Percentiles rank a stretch among this genome's conserved stretches.
Conservation (phyloP, 2,797 vertebrate genomes). For the Pangasius larnaudii region DNA sequence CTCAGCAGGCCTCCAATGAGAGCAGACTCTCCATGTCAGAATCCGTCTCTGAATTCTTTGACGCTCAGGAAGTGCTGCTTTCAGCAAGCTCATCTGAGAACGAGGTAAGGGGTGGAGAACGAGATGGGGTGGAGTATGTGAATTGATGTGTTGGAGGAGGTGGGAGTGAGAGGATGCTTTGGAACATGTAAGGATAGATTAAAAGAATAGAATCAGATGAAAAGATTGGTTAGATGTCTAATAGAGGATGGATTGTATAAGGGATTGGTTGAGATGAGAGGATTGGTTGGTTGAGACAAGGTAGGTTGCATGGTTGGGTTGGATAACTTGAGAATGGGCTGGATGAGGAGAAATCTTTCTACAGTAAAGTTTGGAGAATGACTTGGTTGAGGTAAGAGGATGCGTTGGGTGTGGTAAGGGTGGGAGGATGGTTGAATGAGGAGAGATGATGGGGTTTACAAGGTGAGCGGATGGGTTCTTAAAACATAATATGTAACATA, state of each 20-base stretch:
- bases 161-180: not conserved
- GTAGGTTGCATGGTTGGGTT: not conserved
- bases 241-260: too few species aligned
- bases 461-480: not conserved
- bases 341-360: not conserved
- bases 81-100: conserved; percentile 99
- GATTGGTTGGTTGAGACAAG: not conserved
- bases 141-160: conserved; percentile 67
- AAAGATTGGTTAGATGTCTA: not conserved
- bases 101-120: conserved; percentile 68
- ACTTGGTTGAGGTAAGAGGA: not conserved
- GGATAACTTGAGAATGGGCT: not conserved
- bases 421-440: not conserved
- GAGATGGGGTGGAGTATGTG: not conserved
- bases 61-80: conserved; percentile 97
- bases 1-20: conserved; percentile 95
- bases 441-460: not conserved
- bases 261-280: not conserved
- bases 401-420: not conserved
- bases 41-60: conserved; percentile 98
- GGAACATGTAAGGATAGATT: not conserved
- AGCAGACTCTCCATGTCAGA: conserved; percentile 99
- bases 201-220: too few species aligned
- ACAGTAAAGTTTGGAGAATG: not conserved
- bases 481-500: not conserved